Percentiles rank a stretch among this genome's conserved stretches.
These are phyloP conservation scores for Bombus vancouverensis DNA, from an alignment of 1,140 invertebrate species.

Conservation along the genomic window DNA sequence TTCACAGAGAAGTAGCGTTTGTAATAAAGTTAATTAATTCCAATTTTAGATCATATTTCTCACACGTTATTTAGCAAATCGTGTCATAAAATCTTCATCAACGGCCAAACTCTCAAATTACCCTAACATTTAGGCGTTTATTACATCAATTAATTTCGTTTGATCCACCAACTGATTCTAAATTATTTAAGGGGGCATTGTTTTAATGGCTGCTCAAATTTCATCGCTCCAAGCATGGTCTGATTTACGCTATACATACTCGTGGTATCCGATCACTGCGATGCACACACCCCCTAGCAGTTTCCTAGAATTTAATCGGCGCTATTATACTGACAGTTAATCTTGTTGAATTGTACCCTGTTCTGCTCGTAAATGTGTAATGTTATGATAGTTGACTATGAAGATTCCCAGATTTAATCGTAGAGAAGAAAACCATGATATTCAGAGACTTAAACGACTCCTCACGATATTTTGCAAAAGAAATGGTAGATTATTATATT, in stretches of 20 bases:
- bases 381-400: slow-evolving; percentile 4
- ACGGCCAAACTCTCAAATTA: neutral
- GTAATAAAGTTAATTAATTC: neutral
- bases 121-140: neutral
- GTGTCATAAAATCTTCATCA: neutral
- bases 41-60: neutral
- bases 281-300: slow-evolving; percentile 20
- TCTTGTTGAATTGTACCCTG: slow-evolving; percentile 14
- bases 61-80: neutral
- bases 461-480: too few relatives aligned
- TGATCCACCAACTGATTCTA: neutral
- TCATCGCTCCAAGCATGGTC: neutral
- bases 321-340: slow-evolving; percentile 50
- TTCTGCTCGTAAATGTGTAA: slow-evolving; percentile 33
- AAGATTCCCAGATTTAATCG: neutral
- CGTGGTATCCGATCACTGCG: slow-evolving; percentile 10
- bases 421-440: too few relatives aligned
- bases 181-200: neutral
- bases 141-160: neutral
- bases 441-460: too few relatives aligned
- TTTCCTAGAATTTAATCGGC: slow-evolving; percentile 52
- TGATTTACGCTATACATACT: slow-evolving; percentile 13
- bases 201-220: slow-evolving; percentile 3
- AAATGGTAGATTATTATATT: too few relatives aligned
- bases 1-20: neutral